These are phyloP conservation scores for Athalia rosae DNA, from an alignment of 2,888 invertebrate genomes.

Conservation along the genomic window DNA sequence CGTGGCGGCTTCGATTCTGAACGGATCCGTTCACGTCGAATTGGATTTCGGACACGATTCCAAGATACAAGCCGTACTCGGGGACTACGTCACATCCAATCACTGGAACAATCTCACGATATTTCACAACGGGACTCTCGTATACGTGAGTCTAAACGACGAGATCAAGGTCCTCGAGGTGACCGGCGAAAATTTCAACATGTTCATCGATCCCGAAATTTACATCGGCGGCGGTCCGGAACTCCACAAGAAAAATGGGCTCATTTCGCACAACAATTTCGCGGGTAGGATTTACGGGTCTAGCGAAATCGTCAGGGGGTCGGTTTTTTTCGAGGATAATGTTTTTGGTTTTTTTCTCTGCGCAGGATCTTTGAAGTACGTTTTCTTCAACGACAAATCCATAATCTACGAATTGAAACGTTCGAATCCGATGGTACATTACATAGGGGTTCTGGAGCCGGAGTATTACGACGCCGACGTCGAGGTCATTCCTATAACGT, in stretches of 20 bases:
- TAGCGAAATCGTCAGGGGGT: background rate
- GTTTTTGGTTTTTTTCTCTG: slow-evolving; percentile 71
- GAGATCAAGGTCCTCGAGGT: slow-evolving; percentile 83
- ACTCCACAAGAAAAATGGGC: slow-evolving; percentile 86
- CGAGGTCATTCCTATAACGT: slow-evolving; percentile 91
- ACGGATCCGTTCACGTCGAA: slow-evolving; percentile 89
- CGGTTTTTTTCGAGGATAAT: background rate
- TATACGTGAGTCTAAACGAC: slow-evolving; percentile 86
- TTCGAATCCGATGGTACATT: slow-evolving; percentile 89
- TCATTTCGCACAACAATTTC: slow-evolving; percentile 89
- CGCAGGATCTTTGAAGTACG: slow-evolving; percentile 91
- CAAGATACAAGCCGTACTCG: slow-evolving; percentile 81
- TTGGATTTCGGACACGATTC: slow-evolving; percentile 90
- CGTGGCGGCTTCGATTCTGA: slow-evolving; percentile 89
- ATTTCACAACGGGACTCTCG: slow-evolving; percentile 83
- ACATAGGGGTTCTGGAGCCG: slow-evolving; percentile 86
- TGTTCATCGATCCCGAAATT: slow-evolving; percentile 95
- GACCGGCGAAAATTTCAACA: slow-evolving; percentile 81
- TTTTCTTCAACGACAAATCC: slow-evolving; percentile 94
- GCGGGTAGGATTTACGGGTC: slow-evolving; percentile 72
- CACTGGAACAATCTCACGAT: slow-evolving; percentile 95
- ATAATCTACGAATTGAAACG: slow-evolving; percentile 91
- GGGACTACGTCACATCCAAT: slow-evolving; percentile 83
- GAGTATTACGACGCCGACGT: slow-evolving; percentile 90
- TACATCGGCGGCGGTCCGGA: slow-evolving; percentile 94